phyloP scores from a whole-genome alignment of 2,797 vertebrate genomes.

The Hippocampus kuda region DNA sequence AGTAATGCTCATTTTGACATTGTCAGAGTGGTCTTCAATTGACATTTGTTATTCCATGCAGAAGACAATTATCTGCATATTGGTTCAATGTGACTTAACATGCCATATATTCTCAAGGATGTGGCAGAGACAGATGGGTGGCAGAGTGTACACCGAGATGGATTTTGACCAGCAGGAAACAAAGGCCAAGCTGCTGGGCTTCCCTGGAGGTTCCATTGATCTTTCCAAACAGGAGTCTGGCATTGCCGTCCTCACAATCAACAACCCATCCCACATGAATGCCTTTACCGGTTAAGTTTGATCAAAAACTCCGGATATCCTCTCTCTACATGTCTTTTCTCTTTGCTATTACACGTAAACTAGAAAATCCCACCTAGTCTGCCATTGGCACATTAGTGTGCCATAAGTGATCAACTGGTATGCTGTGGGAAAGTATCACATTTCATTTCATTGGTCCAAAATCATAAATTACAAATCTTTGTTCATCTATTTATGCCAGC shows the following conservation, averaged over 20 bases:
- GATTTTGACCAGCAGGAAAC: constrained; percentile 70
- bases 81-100: neutral
- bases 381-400: too few relatives aligned
- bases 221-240: constrained; percentile 76
- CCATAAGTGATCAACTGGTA: too few relatives aligned
- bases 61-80: neutral
- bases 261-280: constrained; percentile 84
- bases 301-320: neutral
- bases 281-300: constrained; percentile 80
- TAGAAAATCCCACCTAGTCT: too few relatives aligned
- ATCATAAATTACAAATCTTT: too few relatives aligned
- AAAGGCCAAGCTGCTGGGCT: constrained; percentile 70
- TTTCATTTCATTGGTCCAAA: too few relatives aligned
- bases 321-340: neutral
- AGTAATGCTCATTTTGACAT: neutral
- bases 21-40: neutral
- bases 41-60: neutral
- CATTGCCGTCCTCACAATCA: constrained; percentile 81
- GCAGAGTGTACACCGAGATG: constrained; percentile 61
- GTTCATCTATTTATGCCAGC: too few relatives aligned
- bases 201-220: constrained; percentile 79
- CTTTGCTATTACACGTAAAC: neutral
- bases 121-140: constrained; percentile 49
- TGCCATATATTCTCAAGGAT: constrained; percentile 26
- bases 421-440: too few relatives aligned